Evolutionary conservation across 2,113 vertebrate genomes (phyloP), one percentile per base, ranked within the genome.

Genomic region (Eolophus roseicapilla): DNA sequence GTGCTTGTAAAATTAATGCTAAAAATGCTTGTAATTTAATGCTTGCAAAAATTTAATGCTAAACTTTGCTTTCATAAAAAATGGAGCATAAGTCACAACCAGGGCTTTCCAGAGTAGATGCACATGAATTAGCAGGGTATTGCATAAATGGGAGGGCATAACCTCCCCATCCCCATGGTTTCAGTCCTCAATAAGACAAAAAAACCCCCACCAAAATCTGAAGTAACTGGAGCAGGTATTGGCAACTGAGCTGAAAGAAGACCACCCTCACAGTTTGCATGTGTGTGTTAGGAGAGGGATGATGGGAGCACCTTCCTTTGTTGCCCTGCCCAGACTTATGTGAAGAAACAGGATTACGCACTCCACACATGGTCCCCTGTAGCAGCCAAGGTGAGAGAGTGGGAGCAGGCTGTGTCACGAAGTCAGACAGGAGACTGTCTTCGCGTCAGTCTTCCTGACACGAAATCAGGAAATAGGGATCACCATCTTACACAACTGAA

Each of bases 391-490:
- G 41, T 4, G 21, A 78, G 35, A 59, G 53, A 60, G 39, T 3
- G 3, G 16, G 37, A 82, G 64, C 13, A 63, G 46, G 24, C 21
- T 84, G 31, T 15, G 14, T 14, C 13, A 57, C 55, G n/a, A n/a
- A 57, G 55, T 21, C 31, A 57, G 55, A 21, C 12, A 57, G 19
- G n/a, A n/a, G 31, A n/a, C 31, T n/a, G 31, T 21, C 55, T n/a
- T n/a, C 1, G 2, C n/a, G 20, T 59, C 55, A n/a, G 55, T n/a
- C 55, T 59, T 59, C 55, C 33, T 17, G 0, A 1, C 28, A 43
- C 0, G 0, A 1, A 7, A 10, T n/a, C 68, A 65, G 43, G 41
- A 68, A 65, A 67, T 31, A 75, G 13, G 70, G 11, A 39, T 15
- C 37, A 39, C 17, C 18, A 13, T 19, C 20, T 41, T 11, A 37